Percentiles rank a stretch among this genome's conserved stretches.
Conservation (phyloP, 37 sponge, comb jelly and placozoan species). For the Spongilla lacustris region DNA sequence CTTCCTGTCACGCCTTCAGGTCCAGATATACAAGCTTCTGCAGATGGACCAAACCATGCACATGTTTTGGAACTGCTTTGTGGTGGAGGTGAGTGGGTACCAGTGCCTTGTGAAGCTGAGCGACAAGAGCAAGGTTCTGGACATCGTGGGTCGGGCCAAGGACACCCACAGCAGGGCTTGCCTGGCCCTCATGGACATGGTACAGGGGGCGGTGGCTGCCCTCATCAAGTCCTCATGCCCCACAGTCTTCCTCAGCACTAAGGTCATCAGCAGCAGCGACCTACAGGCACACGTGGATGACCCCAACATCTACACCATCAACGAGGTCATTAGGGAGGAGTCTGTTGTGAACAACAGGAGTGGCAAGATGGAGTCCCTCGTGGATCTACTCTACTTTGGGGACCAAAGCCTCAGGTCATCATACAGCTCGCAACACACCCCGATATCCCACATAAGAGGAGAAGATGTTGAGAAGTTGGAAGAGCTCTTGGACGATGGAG, state of each 20-base stretch:
- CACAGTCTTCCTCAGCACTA: conserved; percentile 45
- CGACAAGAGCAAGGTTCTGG: conserved; percentile 27
- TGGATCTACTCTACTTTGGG: conserved; percentile 70
- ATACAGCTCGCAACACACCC: conserved; percentile 12
- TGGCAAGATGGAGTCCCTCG: conserved; percentile 17
- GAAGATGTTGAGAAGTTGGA: conserved; percentile 35
- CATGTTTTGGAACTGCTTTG: conserved; percentile 58
- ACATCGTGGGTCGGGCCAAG: conserved; percentile 34
- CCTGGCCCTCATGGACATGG: conserved; percentile 45
- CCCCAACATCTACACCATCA: conserved; percentile 44
- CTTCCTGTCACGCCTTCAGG: conserved; percentile 74
- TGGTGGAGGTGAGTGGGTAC: conserved; percentile 22
- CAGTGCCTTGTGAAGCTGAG: conserved; percentile 40
- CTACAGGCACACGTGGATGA: conserved; percentile 26
- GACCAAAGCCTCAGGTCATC: conserved; percentile 6
- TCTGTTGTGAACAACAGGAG: conserved; percentile 26
- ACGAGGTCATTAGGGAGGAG: conserved; percentile 47
- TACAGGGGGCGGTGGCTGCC: conserved; percentile 41
- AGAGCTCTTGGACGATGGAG: conserved; percentile 55
- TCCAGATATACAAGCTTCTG: conserved; percentile 6
- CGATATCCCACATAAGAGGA: conserved; percentile 55
- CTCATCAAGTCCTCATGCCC: conserved; percentile 61
- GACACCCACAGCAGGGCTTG: conserved; percentile 11
- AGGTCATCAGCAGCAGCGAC: conserved; percentile 60
- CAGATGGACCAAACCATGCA: conserved; percentile 5